A percentile compares a stretch with the other conserved stretches of the same genome.
These are phyloP conservation scores for Amiota communis DNA, from an alignment of 2,888 invertebrate species.

Conservation along the genomic window DNA sequence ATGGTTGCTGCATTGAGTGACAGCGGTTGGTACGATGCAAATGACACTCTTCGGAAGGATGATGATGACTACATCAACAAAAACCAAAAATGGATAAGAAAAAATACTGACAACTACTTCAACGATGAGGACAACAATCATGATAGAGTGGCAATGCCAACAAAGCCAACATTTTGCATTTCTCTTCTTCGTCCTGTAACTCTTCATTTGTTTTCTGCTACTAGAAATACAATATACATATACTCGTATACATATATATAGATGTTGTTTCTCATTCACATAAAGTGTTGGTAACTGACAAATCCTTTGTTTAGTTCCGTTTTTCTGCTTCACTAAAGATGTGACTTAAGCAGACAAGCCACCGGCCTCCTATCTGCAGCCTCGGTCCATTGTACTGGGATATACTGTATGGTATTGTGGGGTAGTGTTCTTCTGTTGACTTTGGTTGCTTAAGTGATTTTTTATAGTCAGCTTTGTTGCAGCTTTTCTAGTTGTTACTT, in stretches of 20 bases:
- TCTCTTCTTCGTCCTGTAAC: constrained; percentile 3
- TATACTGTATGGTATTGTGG: background rate
- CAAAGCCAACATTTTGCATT: constrained; percentile 13
- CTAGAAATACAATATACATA: no score
- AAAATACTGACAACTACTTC: background rate
- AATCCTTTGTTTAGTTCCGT: constrained; percentile 54
- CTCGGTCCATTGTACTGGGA: background rate
- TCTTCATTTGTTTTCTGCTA: background rate
- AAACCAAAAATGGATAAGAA: constrained; percentile 21
- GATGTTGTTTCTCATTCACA: background rate
- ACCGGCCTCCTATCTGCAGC: background rate
- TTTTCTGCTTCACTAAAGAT: constrained; percentile 21
- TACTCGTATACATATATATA: no score
- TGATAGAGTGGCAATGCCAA: constrained; percentile 13
- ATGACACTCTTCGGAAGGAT: constrained; percentile 58
- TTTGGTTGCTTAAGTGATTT: constrained; percentile 56
- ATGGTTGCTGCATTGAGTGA: constrained; percentile 4
- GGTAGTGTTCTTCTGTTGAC: constrained; percentile 56
- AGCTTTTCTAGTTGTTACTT: constrained; percentile 9
- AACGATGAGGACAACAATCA: background rate
- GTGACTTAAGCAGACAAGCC: no score
- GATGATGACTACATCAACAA: constrained; percentile 19
- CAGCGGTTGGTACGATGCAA: constrained; percentile 45
- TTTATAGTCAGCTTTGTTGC: constrained; percentile 50
- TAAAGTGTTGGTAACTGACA: constrained; percentile 57